phyloP scores from a whole-genome alignment of 2,797 vertebrate genomes.

The Sebastes minor region DNA sequence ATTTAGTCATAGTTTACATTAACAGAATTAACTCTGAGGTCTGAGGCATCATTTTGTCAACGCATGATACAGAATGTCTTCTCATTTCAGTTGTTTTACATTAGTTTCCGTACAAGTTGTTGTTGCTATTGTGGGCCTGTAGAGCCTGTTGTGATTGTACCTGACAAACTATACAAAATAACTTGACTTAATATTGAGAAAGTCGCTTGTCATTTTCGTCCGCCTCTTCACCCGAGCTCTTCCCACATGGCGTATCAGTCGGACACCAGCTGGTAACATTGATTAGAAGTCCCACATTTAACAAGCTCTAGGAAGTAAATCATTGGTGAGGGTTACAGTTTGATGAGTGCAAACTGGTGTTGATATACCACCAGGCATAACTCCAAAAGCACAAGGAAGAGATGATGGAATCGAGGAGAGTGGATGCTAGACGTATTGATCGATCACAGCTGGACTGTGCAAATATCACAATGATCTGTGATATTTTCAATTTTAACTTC shows the following conservation, averaged over 20 bases:
- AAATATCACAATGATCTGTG: slow-evolving; percentile 20
- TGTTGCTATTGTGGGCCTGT: background rate
- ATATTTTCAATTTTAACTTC: background rate
- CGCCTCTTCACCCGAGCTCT: slow-evolving; percentile 8
- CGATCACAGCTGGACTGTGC: slow-evolving; percentile 4
- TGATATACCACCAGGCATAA: slow-evolving; percentile 58
- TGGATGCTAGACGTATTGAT: slow-evolving; percentile 10
- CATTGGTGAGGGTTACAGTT: slow-evolving; percentile 56
- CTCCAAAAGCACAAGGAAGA: slow-evolving; percentile 41
- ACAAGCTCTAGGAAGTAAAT: slow-evolving; percentile 59
- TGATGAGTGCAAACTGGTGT: slow-evolving; percentile 53
- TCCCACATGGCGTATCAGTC: slow-evolving; percentile 11
- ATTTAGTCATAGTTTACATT: no score
- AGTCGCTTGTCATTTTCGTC: background rate
- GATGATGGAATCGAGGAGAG: slow-evolving; percentile 10
- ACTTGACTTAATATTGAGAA: background rate
- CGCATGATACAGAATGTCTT: background rate
- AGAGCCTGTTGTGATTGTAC: background rate
- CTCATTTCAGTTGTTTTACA: background rate
- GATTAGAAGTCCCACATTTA: slow-evolving; percentile 64
- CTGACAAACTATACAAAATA: background rate
- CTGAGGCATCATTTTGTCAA: background rate
- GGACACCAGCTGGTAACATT: slow-evolving; percentile 45
- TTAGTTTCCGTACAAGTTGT: no score
- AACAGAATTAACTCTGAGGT: no score